phyloP scores from a whole-genome alignment of 1,140 invertebrate genomes.

The Lordiphosa clarofinis region DNA sequence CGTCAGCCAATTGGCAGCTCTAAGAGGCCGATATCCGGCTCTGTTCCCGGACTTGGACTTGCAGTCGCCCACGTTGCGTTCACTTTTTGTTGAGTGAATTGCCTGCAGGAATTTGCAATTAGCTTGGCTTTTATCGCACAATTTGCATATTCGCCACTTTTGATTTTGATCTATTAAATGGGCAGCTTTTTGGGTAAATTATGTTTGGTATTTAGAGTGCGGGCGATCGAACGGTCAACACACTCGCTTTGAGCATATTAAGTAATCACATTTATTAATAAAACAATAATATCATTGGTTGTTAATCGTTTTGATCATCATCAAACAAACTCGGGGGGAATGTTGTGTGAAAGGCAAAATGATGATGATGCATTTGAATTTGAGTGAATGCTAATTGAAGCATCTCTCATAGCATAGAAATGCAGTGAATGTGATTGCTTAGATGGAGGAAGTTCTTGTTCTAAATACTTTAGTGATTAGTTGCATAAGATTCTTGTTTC shows the following conservation, averaged over 20 bases:
- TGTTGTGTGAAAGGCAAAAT: constrained; percentile 60
- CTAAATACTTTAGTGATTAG: background rate
- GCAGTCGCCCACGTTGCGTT: constrained; percentile 23
- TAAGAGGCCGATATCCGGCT: constrained; percentile 50
- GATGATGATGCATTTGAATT: constrained; percentile 19
- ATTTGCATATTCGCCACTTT: constrained; percentile 28
- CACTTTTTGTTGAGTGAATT: constrained; percentile 25
- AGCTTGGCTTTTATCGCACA: constrained; percentile 54
- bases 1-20: constrained; percentile 44
- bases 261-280: constrained; percentile 57
- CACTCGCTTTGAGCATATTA: constrained; percentile 15
- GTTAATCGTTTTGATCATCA: constrained; percentile 41
- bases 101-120: constrained; percentile 73
- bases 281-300: constrained; percentile 53
- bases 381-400: too few species aligned
- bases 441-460: constrained; percentile 38
- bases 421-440: constrained; percentile 8
- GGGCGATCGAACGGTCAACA: constrained; percentile 12
- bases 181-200: constrained; percentile 7
- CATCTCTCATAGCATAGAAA: constrained; percentile 38
- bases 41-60: constrained; percentile 56
- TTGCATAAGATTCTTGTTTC: constrained; percentile 27
- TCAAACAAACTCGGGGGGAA: constrained; percentile 47
- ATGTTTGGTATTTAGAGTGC: constrained; percentile 70
- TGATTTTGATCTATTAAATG: constrained; percentile 23